Evolutionary conservation across 2,797 vertebrate genomes (phyloP), one percentile per base, ranked within the genome.

Genomic region (Hapalemur alaotrensis): DNA sequence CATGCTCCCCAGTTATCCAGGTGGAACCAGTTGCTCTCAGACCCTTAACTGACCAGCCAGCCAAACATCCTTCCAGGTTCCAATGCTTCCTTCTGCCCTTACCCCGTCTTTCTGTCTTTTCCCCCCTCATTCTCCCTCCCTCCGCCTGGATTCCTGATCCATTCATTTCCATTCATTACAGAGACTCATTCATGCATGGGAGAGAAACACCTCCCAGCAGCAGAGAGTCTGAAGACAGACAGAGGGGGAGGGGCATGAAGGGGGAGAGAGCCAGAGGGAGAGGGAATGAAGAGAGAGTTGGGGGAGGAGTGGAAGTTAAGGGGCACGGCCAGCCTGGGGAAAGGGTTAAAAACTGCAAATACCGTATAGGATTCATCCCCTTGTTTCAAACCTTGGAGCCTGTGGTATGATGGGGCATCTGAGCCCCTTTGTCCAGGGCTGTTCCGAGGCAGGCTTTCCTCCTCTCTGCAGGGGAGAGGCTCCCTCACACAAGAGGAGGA

Each of bases 221-320:
- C 98, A 92, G 96, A 76, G 84, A 97, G 96, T 98, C 98, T 97
- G 97, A 96, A 98, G 97, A 98, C 97, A 98, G 96, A 97, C 98
- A 98, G 96, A 97, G 98, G 97, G 98, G 98, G 97, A 98, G 98
- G 97, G 98, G 96, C 93, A 91, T 79, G 88, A 96, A 98, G 98
- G 98, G 95, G 98, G 98, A 97, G 98, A 98, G 98, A 98, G 98
- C 98, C 98, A 98, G 86, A 98, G 88, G 32, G 91, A 97, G 93
- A 96, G 80, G 98, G 99, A 94, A 99, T 98, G 98, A 98, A 99
- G 99, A 98, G 84, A 95, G 99, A 99, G 98, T 98, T 99, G 95
- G 97, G 97, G 97, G 97, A 98, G 97, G 98, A 97, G 80, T 97
- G 96, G 95, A 97, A 98, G 97, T 96, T 95, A 96, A 95, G 96